phyloP scores from a whole-genome alignment of 2,888 invertebrate species.

The Conops quadrifasciatus region DNA sequence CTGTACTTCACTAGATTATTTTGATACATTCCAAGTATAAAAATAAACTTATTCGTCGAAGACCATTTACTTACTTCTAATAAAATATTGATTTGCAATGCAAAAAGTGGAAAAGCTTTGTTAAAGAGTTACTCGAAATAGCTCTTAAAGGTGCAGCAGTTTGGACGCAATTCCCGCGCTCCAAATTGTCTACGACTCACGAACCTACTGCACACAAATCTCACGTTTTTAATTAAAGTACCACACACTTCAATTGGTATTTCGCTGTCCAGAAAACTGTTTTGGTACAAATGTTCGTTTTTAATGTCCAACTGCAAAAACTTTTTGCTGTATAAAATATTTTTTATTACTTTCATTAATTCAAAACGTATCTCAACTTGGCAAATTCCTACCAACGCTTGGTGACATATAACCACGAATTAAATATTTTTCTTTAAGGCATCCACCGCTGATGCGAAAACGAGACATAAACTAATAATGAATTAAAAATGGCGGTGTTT shows the following conservation, averaged over 20 bases:
- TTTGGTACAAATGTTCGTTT: not conserved
- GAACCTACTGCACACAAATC: conserved; percentile 37
- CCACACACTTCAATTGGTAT: too few relatives aligned
- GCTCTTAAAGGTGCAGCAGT: conserved; percentile 7
- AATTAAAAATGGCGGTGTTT: conserved; percentile 31
- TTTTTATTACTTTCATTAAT: not conserved
- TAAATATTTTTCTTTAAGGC: conserved; percentile 39
- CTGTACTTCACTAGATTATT: conserved; percentile 41
- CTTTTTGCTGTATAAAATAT: not conserved
- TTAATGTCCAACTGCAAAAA: not conserved
- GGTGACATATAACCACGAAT: conserved; percentile 46
- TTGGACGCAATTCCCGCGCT: conserved; percentile 50
- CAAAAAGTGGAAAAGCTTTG: too few relatives aligned
- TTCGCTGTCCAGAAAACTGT: too few relatives aligned
- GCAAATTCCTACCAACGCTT: conserved; percentile 46
- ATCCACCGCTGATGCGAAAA: conserved; percentile 28
- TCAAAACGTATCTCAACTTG: conserved; percentile 36
- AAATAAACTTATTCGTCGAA: not conserved
- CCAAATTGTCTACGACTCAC: conserved; percentile 45
- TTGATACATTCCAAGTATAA: not conserved
- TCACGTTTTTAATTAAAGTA: not conserved
- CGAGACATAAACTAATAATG: conserved; percentile 16
- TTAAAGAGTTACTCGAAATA: too few relatives aligned
- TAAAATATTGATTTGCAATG: too few relatives aligned
- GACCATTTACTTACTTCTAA: not conserved